Conservation (phyloP, 2,113 vertebrate species). For the Sinocyclocheilus anophthalmus region DNA sequence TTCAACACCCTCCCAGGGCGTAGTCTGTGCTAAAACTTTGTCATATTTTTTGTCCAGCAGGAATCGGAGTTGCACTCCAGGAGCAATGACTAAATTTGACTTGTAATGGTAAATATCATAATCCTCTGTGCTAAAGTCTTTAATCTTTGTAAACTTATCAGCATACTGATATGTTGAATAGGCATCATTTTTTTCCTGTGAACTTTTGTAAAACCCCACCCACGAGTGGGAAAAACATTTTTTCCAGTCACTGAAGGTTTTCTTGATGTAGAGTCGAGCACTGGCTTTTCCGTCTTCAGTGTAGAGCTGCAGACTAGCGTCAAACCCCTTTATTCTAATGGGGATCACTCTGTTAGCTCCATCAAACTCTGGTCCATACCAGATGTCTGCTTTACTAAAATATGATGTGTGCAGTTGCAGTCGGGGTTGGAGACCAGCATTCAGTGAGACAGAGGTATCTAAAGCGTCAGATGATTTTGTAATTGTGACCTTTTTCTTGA, state of each 20-base stretch:
- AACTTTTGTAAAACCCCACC: conserved; percentile 29
- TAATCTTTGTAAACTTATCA: background rate
- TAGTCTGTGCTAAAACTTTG: background rate
- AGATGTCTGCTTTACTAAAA: background rate
- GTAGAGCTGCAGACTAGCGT: conserved; percentile 30
- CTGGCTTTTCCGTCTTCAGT: conserved; percentile 23
- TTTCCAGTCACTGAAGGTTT: conserved; percentile 36
- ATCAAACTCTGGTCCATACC: conserved; percentile 37
- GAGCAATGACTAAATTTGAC: background rate
- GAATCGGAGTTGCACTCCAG: conserved; percentile 38
- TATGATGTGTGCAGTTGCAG: background rate
- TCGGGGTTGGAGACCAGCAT: background rate
- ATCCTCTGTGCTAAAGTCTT: background rate
- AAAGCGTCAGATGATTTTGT: background rate
- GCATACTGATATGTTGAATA: conserved; percentile 11
- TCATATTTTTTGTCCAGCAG: background rate
- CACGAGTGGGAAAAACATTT: conserved; percentile 9
- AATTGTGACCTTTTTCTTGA: background rate
- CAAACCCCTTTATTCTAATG: background rate
- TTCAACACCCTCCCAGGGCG: background rate
- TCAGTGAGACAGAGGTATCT: background rate
- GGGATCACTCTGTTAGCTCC: conserved; percentile 18
- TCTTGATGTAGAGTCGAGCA: conserved; percentile 45
- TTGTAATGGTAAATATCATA: conserved; percentile 34
- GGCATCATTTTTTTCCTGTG: background rate